These are phyloP conservation scores for Podarcis lilfordi DNA, from an alignment of 2,797 vertebrate genomes.

Conservation along the genomic window DNA sequence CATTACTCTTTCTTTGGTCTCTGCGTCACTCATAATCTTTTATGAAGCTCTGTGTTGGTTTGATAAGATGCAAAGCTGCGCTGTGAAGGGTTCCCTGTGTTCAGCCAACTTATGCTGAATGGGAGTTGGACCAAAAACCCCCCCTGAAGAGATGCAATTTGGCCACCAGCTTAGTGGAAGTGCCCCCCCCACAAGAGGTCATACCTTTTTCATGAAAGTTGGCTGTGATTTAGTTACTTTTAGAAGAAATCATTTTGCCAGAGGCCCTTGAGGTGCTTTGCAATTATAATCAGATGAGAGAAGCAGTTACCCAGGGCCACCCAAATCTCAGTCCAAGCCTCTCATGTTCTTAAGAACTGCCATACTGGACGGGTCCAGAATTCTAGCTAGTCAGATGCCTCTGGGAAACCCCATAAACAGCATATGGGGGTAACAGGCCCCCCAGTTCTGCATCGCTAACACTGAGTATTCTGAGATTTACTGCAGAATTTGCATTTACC, in stretches of 20 bases:
- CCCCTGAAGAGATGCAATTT: too few relatives aligned
- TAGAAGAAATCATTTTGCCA: neutral
- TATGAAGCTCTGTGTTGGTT: neutral
- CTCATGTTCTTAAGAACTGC: too few relatives aligned
- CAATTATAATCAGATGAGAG: neutral
- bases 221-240: neutral
- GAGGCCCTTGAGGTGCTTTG: neutral
- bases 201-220: neutral
- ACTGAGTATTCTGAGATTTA: neutral
- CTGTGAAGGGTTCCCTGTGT: too few relatives aligned
- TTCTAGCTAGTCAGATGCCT: neutral
- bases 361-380: neutral
- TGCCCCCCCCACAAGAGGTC: neutral
- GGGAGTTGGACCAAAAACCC: too few relatives aligned
- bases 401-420: neutral
- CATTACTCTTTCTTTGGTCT: neutral
- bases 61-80: neutral
- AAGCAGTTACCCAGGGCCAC: neutral
- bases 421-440: neutral
- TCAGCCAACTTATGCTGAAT: too few relatives aligned
- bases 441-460: neutral
- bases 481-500: neutral
- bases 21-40: neutral
- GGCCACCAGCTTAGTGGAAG: too few relatives aligned
- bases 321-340: neutral